These are phyloP conservation scores for Zelleria hepariella DNA, from an alignment of 2,888 invertebrate genomes.

Conservation along the genomic window DNA sequence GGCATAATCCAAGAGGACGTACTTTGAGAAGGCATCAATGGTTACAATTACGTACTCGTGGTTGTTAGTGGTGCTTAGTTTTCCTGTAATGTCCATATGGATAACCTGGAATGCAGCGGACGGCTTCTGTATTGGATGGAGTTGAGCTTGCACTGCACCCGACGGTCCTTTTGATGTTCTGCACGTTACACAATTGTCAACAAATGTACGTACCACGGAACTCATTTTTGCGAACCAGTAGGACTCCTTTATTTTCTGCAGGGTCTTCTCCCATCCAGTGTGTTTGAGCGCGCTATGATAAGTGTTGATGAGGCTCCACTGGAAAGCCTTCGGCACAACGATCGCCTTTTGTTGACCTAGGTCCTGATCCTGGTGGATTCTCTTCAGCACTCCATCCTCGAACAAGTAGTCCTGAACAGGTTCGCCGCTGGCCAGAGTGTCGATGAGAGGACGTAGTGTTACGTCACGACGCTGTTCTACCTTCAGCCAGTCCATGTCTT, in stretches of 20 bases:
- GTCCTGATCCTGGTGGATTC: background rate
- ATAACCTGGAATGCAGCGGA: slow-evolving; percentile 16
- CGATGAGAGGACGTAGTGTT: slow-evolving; percentile 8
- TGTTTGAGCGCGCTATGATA: background rate
- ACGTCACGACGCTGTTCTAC: slow-evolving; percentile 17
- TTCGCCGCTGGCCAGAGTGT: slow-evolving; percentile 1
- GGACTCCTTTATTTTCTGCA: slow-evolving; percentile 12
- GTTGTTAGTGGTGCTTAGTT: slow-evolving; percentile 13
- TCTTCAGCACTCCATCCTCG: slow-evolving; percentile 10
- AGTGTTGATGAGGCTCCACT: background rate
- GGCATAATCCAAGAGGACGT: background rate
- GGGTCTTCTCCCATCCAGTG: background rate
- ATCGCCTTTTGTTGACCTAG: slow-evolving; percentile 4
- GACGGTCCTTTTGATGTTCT: slow-evolving; percentile 20
- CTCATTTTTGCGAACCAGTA: slow-evolving; percentile 20
- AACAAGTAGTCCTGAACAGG: slow-evolving; percentile 7
- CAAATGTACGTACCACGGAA: slow-evolving; percentile 15
- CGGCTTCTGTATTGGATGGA: slow-evolving; percentile 19
- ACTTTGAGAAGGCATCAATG: slow-evolving; percentile 15
- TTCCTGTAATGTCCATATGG: slow-evolving; percentile 21
- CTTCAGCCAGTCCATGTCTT: slow-evolving; percentile 17
- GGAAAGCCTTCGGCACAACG: background rate
- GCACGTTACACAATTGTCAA: slow-evolving; percentile 20
- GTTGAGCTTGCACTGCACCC: slow-evolving; percentile 18
- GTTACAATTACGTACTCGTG: slow-evolving; percentile 18